These are phyloP conservation scores for Neopipo cinnamomea DNA, from an alignment of 2,113 vertebrate species.

Conservation along the genomic window DNA sequence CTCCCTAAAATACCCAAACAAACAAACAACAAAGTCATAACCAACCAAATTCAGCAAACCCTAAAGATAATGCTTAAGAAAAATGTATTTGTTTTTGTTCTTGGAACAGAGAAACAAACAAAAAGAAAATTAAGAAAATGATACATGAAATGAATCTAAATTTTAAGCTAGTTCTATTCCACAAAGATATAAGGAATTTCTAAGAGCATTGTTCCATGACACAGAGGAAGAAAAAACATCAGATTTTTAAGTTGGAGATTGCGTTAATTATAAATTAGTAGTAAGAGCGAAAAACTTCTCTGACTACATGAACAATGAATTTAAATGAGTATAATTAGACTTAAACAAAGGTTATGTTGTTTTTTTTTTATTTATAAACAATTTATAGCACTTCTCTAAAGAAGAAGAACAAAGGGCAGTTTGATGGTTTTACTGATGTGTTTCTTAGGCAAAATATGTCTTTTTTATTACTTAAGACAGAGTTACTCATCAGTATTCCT, in stretches of 20 bases:
- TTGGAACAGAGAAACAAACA: not conserved
- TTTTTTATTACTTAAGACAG: not conserved
- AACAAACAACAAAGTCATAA: not conserved
- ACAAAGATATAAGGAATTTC: not conserved
- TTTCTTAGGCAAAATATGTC: not conserved
- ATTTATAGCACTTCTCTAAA: not conserved
- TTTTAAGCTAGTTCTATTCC: not conserved
- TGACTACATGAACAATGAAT: not conserved
- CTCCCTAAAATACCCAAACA: not conserved
- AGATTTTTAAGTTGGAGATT: not conserved
- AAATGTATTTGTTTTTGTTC: not conserved
- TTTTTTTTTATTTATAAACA: not conserved
- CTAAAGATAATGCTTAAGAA: not conserved
- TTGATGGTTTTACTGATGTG: not conserved
- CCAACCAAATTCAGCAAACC: not conserved
- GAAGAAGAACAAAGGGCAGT: not conserved
- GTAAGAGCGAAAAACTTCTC: not conserved
- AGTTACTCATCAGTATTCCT: not conserved
- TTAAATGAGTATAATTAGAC: not conserved
- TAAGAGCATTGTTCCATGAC: not conserved
- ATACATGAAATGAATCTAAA: not conserved
- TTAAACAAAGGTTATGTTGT: not conserved
- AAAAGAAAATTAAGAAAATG: not conserved
- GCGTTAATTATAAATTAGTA: not conserved
- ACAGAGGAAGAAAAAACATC: not conserved